These are phyloP conservation scores for Rhinogobius similis DNA, from an alignment of 2,113 vertebrate genomes.

Conservation along the genomic window DNA sequence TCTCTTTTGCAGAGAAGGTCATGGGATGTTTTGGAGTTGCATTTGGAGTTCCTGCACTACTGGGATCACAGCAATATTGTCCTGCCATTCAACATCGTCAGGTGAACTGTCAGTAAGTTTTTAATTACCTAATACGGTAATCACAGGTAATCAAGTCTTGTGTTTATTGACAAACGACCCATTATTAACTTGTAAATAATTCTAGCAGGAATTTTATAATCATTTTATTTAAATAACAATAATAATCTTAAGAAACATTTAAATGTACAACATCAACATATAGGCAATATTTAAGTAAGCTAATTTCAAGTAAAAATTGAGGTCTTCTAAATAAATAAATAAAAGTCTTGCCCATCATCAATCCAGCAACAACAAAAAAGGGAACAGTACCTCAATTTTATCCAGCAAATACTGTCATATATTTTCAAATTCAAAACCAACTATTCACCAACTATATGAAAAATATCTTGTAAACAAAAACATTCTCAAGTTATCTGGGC, in stretches of 20 bases:
- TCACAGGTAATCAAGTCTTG: too few relatives aligned
- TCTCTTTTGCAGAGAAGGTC: background rate
- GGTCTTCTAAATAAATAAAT: background rate
- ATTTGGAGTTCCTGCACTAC: background rate
- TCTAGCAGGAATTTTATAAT: background rate
- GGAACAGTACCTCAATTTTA: background rate
- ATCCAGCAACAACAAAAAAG: background rate
- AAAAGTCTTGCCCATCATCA: background rate
- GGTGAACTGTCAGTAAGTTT: background rate
- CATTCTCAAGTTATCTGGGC: conserved; percentile 11
- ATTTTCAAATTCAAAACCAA: background rate
- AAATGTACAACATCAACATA: background rate
- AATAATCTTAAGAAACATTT: conserved; percentile 17
- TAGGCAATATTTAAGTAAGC: conserved; percentile 6
- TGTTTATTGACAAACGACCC: too few relatives aligned
- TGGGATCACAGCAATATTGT: background rate
- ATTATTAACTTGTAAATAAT: background rate
- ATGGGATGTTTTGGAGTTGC: too few relatives aligned
- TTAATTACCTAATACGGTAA: too few relatives aligned
- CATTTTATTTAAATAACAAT: conserved; percentile 33
- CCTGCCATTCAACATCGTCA: background rate
- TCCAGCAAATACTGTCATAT: background rate
- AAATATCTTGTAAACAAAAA: conserved; percentile 43
- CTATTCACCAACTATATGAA: background rate
- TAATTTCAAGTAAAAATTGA: conserved; percentile 4